These are phyloP conservation scores for Brachionus plicatilis DNA, from an alignment of 1,140 invertebrate species.

Conservation along the genomic window DNA sequence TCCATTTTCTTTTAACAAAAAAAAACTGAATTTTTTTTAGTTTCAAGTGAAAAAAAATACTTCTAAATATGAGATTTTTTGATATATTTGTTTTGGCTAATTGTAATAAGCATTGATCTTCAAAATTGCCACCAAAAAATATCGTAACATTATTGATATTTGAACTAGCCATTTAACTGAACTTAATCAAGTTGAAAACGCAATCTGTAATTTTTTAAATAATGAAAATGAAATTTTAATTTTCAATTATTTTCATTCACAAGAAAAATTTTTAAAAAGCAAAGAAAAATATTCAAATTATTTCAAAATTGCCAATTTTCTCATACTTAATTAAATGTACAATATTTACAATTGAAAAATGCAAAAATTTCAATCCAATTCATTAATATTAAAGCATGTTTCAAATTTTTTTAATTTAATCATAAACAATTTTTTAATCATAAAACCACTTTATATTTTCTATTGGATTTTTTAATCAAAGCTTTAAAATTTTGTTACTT, in stretches of 20 bases:
- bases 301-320: not conserved
- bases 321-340: too few species aligned
- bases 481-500: too few species aligned
- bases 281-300: not conserved
- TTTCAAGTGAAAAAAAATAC: not conserved
- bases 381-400: too few species aligned
- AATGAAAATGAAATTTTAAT: not conserved
- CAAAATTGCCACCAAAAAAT: not conserved
- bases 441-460: too few species aligned
- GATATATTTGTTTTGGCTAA: not conserved
- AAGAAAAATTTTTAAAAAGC: not conserved
- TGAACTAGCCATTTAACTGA: not conserved
- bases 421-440: too few species aligned
- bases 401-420: too few species aligned
- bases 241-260: not conserved
- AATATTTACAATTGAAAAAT: too few species aligned
- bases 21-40: too few species aligned
- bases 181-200: not conserved
- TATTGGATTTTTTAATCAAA: too few species aligned
- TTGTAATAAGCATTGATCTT: not conserved
- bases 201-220: not conserved
- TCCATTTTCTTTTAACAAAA: too few species aligned
- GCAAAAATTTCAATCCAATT: too few species aligned
- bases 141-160: not conserved
- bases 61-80: not conserved